These are phyloP conservation scores for Hemibagrus wyckioides DNA, from an alignment of 2,113 vertebrate genomes.

Conservation along the genomic window DNA sequence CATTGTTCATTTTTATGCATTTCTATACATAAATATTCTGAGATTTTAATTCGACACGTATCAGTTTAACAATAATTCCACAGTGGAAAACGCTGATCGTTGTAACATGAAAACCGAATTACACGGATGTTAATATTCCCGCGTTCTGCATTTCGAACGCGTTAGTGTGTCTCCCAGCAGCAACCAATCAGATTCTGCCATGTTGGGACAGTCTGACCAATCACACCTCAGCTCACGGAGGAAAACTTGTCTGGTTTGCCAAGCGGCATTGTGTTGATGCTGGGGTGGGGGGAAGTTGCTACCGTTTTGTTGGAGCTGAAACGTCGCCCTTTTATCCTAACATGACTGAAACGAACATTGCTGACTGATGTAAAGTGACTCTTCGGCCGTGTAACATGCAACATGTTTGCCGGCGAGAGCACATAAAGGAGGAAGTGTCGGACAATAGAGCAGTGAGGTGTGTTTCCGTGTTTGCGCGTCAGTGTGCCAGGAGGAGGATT, in stretches of 20 bases:
- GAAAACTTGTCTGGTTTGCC: constrained; percentile 64
- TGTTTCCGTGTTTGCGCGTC: constrained; percentile 42
- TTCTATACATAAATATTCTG: no score
- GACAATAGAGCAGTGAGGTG: constrained; percentile 56
- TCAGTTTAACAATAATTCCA: not conserved
- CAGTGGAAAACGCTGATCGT: not conserved
- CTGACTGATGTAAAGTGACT: not conserved
- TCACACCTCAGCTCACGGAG: constrained; percentile 53
- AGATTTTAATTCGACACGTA: no score
- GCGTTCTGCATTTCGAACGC: constrained; percentile 57
- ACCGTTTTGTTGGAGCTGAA: not conserved
- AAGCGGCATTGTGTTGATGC: constrained; percentile 49
- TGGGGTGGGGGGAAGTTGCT: not conserved
- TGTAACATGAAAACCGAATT: not conserved
- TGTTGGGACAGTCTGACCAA: constrained; percentile 75
- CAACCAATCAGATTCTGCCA: constrained; percentile 75
- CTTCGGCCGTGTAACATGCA: no score
- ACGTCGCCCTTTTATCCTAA: not conserved
- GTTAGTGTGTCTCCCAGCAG: not conserved
- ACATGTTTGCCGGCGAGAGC: not conserved
- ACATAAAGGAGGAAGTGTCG: constrained; percentile 47
- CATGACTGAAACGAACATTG: not conserved
- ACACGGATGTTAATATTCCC: constrained; percentile 39
- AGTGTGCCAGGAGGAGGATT: constrained; percentile 10
- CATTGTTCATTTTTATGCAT: no score